Percentiles rank a stretch among this genome's conserved stretches.
These are phyloP conservation scores for Chlorops oryzae DNA, from an alignment of 1,140 invertebrate genomes.

Conservation along the genomic window DNA sequence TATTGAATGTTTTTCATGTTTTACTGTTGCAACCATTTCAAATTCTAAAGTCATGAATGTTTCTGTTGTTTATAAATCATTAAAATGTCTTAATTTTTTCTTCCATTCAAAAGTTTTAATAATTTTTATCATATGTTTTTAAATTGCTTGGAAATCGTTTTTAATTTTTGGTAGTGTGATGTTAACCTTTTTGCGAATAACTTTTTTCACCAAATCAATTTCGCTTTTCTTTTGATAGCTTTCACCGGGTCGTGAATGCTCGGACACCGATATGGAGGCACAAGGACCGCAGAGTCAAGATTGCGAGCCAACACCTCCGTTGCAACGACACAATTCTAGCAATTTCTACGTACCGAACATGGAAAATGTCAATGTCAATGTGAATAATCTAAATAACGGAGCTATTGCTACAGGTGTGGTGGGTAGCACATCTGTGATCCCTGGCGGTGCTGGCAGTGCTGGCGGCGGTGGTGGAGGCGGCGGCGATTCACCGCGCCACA, in stretches of 20 bases:
- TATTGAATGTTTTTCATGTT: too few relatives aligned
- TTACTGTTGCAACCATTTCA: too few relatives aligned
- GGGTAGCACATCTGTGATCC: slow-evolving; percentile 16
- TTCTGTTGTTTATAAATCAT: too few relatives aligned
- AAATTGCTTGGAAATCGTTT: too few relatives aligned
- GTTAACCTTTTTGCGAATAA: not conserved
- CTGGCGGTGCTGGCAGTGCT: slow-evolving; percentile 13
- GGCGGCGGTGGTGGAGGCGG: slow-evolving; percentile 37
- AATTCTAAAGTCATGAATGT: too few relatives aligned
- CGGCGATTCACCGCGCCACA: slow-evolving; percentile 58
- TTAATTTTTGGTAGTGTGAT: not conserved
- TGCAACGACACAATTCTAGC: slow-evolving; percentile 82
- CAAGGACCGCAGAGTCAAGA: slow-evolving; percentile 85
- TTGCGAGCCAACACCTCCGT: slow-evolving; percentile 85
- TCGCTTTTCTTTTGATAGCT: slow-evolving; percentile 58
- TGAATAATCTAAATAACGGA: slow-evolving; percentile 28
- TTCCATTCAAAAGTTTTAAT: too few relatives aligned
- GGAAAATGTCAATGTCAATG: slow-evolving; percentile 24
- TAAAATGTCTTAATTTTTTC: too few relatives aligned
- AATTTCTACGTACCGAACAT: slow-evolving; percentile 81
- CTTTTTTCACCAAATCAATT: not conserved
- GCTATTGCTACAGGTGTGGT: slow-evolving; percentile 24
- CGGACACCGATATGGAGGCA: slow-evolving; percentile 71
- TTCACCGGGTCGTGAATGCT: slow-evolving; percentile 70
- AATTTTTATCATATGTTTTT: too few relatives aligned